Base-by-base conservation (phyloP, 1,140 invertebrate species). In the Saccostrea glomerata region DNA sequence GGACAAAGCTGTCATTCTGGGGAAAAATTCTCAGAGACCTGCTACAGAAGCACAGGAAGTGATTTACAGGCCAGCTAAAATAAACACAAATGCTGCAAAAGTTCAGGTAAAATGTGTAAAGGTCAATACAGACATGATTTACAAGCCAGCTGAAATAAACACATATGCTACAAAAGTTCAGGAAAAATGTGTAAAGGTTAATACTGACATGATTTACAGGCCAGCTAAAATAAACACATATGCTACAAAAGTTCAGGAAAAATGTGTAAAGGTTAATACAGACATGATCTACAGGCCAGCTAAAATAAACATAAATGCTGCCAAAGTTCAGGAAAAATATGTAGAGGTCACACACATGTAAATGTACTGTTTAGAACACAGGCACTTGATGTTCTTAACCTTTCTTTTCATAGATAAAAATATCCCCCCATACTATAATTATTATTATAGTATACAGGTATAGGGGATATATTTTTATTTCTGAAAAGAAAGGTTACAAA, bases 1-100 rank as follows among this genome's bases (percentile, higher is more conserved):
- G 84, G 94, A 96, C 88, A 96, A 96, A 40, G 92, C 92, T 87
- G 95, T 96, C 11, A 95, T 97, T 86, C 97, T 97, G 95, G 97
- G 97, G 1, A 97, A 97, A 94, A 97, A 97, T 94, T 97, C 97
- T 36, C 97, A 97, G 94, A 94, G 97, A 70, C 97, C 97, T 6
- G 93, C 95, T 87, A 96, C 96, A 87, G 97, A 97, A 94, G 96
- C 97, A 1, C 97, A 97, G 95, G 97, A 97, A 95, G 96, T 97
- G 11, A 94, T 97, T 47, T 97, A 96, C 92, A 89, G 95, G 40
- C 96, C 96, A 88, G 94, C 96, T 58, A 93, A 94, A 89, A 91
- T 95, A 86, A 92, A 95, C 91, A 77, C 91, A 58, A 82, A 90
- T 47, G 94, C 94, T 23, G 88, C 91, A 25, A 96, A 95, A 92